These are phyloP conservation scores for Conops quadrifasciatus DNA, from an alignment of 2,888 invertebrate species.

Conservation along the genomic window DNA sequence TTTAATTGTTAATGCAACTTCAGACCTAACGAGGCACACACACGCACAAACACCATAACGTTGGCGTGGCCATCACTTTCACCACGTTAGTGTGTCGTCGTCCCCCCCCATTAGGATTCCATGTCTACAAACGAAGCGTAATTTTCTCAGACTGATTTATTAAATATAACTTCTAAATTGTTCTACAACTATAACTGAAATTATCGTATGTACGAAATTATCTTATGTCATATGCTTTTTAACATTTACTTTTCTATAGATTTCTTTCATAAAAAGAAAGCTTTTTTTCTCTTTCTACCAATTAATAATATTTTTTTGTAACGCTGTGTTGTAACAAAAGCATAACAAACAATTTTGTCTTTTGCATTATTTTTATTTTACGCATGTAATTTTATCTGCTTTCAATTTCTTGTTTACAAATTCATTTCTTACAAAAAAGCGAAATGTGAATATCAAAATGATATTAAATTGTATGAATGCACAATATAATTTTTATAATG, in stretches of 20 bases:
- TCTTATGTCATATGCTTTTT: not conserved
- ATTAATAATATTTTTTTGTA: constrained; percentile 3
- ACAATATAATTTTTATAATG: not conserved
- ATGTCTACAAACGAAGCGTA: not conserved
- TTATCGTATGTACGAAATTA: not conserved
- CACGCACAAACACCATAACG: too few relatives aligned
- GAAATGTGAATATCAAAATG: constrained; percentile 5
- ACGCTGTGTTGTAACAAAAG: not conserved
- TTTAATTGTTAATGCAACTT: too few relatives aligned
- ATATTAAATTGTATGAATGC: not conserved
- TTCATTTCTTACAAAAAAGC: constrained; percentile 6
- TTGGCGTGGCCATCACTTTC: too few relatives aligned
- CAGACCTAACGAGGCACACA: too few relatives aligned
- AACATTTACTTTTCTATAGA: not conserved
- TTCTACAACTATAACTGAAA: constrained; percentile 13
- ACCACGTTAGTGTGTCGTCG: too few relatives aligned
- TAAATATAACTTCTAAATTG: constrained; percentile 11
- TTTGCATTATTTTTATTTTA: not conserved
- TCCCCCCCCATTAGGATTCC: too few relatives aligned
- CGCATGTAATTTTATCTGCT: not conserved
- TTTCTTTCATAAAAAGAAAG: not conserved
- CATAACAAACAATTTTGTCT: not conserved
- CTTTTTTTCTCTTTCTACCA: not conserved
- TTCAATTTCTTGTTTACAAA: not conserved
- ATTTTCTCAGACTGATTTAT: constrained; percentile 6